Percentiles rank a stretch among this genome's conserved stretches.
phyloP scores from a whole-genome alignment of 2,888 invertebrate species.

The Erpobdella octoculata region DNA sequence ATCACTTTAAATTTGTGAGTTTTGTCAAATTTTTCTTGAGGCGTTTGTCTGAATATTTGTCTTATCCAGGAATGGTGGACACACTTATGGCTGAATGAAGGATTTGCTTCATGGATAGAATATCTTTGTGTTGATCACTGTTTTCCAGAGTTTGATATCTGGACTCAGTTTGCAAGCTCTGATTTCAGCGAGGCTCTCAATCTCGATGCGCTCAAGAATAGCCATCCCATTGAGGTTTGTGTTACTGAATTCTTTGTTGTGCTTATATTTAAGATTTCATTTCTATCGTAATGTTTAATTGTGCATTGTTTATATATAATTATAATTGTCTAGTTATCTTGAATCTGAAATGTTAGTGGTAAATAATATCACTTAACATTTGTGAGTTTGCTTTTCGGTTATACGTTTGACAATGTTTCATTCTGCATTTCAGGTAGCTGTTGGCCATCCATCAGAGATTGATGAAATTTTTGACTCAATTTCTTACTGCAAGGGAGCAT shows the following conservation, averaged over 20 bases:
- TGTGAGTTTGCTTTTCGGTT: neutral
- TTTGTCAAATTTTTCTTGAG: too few relatives aligned
- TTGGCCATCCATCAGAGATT: constrained; percentile 85
- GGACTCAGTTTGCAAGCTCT: constrained; percentile 89
- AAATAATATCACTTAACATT: neutral
- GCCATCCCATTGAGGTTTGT: constrained; percentile 84
- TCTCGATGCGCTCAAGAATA: constrained; percentile 75
- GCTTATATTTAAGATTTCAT: neutral
- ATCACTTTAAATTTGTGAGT: too few relatives aligned
- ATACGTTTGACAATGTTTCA: neutral
- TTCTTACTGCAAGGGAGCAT: constrained; percentile 90
- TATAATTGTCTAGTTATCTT: neutral
- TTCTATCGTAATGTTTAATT: neutral
- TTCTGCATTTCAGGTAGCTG: constrained; percentile 58
- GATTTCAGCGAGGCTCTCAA: constrained; percentile 71
- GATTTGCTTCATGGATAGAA: constrained; percentile 90
- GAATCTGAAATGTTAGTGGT: neutral
- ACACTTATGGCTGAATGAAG: constrained; percentile 87
- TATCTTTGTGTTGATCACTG: constrained; percentile 83
- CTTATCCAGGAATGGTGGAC: constrained; percentile 78
- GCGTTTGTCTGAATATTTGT: too few relatives aligned
- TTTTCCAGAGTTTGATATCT: constrained; percentile 90
- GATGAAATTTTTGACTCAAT: constrained; percentile 97
- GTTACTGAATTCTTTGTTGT: too few relatives aligned
- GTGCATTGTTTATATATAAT: neutral